phyloP scores from a whole-genome alignment of 2,888 invertebrate species.

The Aethes cnicana region DNA sequence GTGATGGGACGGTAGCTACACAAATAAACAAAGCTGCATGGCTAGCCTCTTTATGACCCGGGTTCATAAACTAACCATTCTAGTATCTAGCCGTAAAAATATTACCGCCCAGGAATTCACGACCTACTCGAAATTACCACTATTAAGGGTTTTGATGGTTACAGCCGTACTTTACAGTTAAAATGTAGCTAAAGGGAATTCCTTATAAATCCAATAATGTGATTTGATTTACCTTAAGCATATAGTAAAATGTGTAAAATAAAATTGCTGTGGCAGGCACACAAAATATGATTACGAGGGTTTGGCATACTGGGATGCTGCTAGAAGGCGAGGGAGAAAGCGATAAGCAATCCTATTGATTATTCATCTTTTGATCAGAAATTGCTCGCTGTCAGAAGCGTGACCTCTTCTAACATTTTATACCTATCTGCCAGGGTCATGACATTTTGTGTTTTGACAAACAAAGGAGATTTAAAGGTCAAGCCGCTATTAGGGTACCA shows the following conservation, averaged over 20 bases:
- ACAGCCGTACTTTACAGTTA: background rate
- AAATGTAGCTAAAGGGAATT: too few relatives aligned
- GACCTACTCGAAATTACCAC: background rate
- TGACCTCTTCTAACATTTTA: slow-evolving; percentile 21
- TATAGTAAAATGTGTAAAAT: too few relatives aligned
- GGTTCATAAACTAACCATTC: slow-evolving; percentile 22
- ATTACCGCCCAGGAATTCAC: slow-evolving; percentile 16
- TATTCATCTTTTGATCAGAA: slow-evolving; percentile 10
- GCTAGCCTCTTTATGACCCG: slow-evolving; percentile 22
- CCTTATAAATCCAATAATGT: too few relatives aligned
- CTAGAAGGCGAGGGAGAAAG: background rate
- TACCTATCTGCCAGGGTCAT: slow-evolving; percentile 15
- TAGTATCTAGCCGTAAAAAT: slow-evolving; percentile 24
- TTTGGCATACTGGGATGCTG: too few relatives aligned
- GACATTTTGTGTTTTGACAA: slow-evolving; percentile 24
- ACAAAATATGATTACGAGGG: background rate
- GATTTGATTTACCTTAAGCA: too few relatives aligned
- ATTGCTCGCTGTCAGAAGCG: slow-evolving; percentile 12
- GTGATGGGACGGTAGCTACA: background rate
- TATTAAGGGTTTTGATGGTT: background rate
- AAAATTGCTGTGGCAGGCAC: background rate
- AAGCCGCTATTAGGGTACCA: slow-evolving; percentile 11
- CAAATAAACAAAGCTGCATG: slow-evolving; percentile 15
- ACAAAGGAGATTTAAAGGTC: slow-evolving; percentile 19
- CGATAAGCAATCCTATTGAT: background rate